A percentile compares a stretch with the other conserved stretches of the same genome.
Conservation (phyloP, 2,113 vertebrate genomes). For the Triplophysa rosa region DNA sequence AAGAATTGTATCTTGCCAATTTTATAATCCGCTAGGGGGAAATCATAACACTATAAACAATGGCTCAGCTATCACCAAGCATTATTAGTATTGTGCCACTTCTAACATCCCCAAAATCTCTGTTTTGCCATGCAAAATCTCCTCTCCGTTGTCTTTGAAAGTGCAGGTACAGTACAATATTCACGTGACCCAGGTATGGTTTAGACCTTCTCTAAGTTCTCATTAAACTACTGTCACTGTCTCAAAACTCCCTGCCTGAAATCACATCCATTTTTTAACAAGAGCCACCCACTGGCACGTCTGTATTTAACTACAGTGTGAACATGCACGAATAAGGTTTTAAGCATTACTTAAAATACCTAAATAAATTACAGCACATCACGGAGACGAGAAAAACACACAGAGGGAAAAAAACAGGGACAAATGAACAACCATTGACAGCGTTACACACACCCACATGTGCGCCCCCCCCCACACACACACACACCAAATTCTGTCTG, state of each 20-base stretch:
- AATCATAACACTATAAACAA: too few species aligned
- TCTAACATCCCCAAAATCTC: neutral
- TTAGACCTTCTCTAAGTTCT: slow-evolving; percentile 1
- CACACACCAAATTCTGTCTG: slow-evolving; percentile 27
- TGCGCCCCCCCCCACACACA: neutral
- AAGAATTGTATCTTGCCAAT: too few species aligned
- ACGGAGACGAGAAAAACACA: neutral
- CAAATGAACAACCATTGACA: neutral
- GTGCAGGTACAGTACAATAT: neutral
- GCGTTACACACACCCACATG: slow-evolving; percentile 17
- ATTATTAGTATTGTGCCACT: neutral
- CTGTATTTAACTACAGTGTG: neutral
- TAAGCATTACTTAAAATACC: slow-evolving; percentile 2
- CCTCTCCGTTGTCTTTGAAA: neutral
- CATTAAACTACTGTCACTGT: slow-evolving; percentile 22
- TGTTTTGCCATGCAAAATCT: neutral
- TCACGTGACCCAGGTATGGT: neutral
- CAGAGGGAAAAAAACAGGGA: slow-evolving; percentile 16
- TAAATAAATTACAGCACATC: slow-evolving; percentile 6
- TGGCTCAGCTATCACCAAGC: neutral
- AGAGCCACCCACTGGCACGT: neutral
- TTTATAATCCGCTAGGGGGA: too few species aligned
- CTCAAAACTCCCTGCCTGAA: slow-evolving; percentile 8
- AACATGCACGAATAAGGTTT: neutral
- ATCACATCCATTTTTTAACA: neutral